Percentiles rank a stretch among this genome's conserved stretches.
Conservation (phyloP, 2,888 invertebrate genomes). For the Drosophila yooni region DNA sequence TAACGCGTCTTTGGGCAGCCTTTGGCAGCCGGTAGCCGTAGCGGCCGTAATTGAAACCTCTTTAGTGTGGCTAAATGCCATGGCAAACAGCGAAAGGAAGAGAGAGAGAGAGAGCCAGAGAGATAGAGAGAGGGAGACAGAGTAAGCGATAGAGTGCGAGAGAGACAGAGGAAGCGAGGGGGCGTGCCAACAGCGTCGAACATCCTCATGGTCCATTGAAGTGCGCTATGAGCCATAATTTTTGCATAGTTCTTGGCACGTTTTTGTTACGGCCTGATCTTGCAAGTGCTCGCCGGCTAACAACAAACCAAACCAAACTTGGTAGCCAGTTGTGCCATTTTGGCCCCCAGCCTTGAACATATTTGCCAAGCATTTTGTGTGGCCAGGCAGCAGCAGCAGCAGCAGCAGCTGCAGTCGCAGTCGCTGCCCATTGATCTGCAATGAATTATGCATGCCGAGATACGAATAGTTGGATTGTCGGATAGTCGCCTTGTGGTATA, state of each 20-base stretch:
- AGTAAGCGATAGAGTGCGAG: not conserved
- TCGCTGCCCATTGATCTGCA: slow-evolving; percentile 70
- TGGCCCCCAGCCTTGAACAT: slow-evolving; percentile 68
- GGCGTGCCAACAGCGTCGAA: slow-evolving; percentile 24
- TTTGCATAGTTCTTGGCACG: slow-evolving; percentile 80
- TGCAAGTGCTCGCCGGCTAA: slow-evolving; percentile 37
- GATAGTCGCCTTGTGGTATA: slow-evolving; percentile 24
- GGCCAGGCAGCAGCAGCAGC: slow-evolving; percentile 45
- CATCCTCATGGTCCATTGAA: slow-evolving; percentile 58
- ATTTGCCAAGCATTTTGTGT: slow-evolving; percentile 77
- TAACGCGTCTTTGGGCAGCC: slow-evolving; percentile 48
- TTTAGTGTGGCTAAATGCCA: slow-evolving; percentile 80
- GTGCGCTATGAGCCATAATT: slow-evolving; percentile 76
- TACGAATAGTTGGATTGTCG: slow-evolving; percentile 51
- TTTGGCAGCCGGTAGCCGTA: slow-evolving; percentile 61
- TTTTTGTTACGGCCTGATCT: slow-evolving; percentile 58
- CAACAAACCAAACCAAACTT: slow-evolving; percentile 44
- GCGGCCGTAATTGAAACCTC: slow-evolving; percentile 76
- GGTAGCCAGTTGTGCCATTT: slow-evolving; percentile 64
- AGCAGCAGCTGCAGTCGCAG: slow-evolving; percentile 3
- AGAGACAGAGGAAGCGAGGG: slow-evolving; percentile 1
- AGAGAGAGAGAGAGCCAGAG: not conserved
- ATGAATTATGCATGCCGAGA: slow-evolving; percentile 77
- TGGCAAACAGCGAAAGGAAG: slow-evolving; percentile 21
- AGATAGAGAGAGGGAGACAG: not conserved